Evolutionary conservation across 2,113 vertebrate genomes (phyloP).

Genomic region (Halcyon senegalensis): DNA sequence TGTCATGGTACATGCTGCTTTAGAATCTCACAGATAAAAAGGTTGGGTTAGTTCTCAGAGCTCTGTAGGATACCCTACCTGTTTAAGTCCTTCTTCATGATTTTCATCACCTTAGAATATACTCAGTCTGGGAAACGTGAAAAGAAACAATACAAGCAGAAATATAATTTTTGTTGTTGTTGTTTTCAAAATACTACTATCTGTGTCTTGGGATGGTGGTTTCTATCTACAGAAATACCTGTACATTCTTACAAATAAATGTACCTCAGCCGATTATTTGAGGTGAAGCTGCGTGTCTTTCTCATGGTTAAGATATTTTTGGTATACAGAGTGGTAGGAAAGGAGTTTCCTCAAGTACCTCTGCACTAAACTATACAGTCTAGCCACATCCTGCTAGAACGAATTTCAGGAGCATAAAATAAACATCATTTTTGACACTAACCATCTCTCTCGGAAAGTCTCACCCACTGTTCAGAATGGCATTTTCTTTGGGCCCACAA

Average conservation of each 20-base stretch:
- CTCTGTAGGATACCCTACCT: neutral
- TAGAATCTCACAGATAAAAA: neutral
- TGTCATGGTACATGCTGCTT: neutral
- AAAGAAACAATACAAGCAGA: neutral
- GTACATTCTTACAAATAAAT: neutral
- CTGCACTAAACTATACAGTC: neutral
- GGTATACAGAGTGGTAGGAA: neutral
- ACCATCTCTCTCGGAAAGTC: neutral
- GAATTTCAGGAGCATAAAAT: neutral
- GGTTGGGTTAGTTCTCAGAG: neutral
- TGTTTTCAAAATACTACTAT: neutral
- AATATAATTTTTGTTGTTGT: neutral
- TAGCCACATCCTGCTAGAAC: neutral
- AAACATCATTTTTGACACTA: neutral
- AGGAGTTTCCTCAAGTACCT: neutral
- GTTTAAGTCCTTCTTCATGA: neutral
- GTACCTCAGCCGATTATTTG: neutral
- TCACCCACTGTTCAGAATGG: neutral
- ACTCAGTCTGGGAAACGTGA: neutral
- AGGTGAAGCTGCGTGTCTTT: neutral
- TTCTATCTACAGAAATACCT: neutral
- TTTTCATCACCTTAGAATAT: neutral
- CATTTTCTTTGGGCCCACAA: neutral
- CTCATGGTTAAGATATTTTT: neutral
- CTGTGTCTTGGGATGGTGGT: neutral